A percentile compares a stretch with the other conserved stretches of the same genome.
phyloP scores from a whole-genome alignment of 35 echinoderm and acorn worm genomes.

The Nesometra sesokonis region DNA sequence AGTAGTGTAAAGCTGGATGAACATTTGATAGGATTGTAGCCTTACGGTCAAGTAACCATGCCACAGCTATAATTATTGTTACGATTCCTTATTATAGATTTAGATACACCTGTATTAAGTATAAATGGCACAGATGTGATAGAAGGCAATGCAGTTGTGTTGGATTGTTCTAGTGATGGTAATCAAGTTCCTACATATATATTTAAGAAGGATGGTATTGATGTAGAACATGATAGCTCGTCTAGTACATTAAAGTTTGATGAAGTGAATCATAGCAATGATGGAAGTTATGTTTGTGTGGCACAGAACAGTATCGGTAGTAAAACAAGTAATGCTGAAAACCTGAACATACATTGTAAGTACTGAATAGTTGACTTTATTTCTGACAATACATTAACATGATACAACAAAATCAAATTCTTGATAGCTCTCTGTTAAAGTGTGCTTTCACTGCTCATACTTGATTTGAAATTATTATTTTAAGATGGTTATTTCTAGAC shows the following conservation, averaged over 20 bases:
- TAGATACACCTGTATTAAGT: not conserved
- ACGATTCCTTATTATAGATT: not conserved
- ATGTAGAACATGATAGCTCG: not conserved
- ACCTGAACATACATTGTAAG: not conserved
- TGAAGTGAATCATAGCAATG: not conserved
- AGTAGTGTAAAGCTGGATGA: too few relatives aligned
- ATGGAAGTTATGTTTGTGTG: not conserved
- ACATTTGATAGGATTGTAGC: too few relatives aligned
- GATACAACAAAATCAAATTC: too few relatives aligned
- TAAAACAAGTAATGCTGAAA: not conserved
- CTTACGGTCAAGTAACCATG: too few relatives aligned
- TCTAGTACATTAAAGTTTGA: not conserved
- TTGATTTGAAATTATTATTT: too few relatives aligned
- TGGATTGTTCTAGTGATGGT: not conserved
- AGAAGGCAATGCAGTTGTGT: not conserved
- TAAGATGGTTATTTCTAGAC: too few relatives aligned
- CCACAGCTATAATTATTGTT: too few relatives aligned
- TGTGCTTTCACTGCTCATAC: too few relatives aligned
- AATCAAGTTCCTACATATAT: not conserved
- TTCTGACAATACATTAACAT: too few relatives aligned
- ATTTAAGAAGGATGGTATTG: not conserved
- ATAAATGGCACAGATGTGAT: not conserved
- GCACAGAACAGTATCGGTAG: not conserved
- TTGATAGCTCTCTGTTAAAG: too few relatives aligned
- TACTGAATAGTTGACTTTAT: too few relatives aligned